Conservation (phyloP, 2,113 vertebrate genomes). For the Alouatta palliata region DNA sequence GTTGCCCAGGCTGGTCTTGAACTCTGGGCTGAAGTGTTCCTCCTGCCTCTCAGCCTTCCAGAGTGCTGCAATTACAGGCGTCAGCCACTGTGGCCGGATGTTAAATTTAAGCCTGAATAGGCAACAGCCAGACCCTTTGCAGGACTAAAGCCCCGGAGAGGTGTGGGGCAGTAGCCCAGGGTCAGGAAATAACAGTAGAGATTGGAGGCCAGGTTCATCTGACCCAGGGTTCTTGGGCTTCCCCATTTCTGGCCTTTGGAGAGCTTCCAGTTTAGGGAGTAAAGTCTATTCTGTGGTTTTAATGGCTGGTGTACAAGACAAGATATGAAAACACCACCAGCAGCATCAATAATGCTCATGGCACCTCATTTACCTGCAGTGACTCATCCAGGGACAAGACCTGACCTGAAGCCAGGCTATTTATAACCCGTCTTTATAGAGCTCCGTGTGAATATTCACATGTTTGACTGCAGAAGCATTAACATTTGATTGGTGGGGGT, state of each 20-base stretch:
- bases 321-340: rapidly evolving
- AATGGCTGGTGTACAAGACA: rapidly evolving
- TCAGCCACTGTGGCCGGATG: not conserved
- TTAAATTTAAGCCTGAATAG: not conserved
- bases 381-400: not conserved
- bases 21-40: not conserved
- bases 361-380: not conserved
- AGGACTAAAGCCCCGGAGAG: not conserved
- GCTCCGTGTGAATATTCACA: not conserved
- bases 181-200: not conserved
- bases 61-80: not conserved
- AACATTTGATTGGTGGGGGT: not conserved
- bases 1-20: not conserved
- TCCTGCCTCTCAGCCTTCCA: not conserved
- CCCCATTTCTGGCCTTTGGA: rapidly evolving
- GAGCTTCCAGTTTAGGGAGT: not conserved
- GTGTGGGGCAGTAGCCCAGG: not conserved
- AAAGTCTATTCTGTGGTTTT: not conserved
- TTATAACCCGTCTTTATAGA: not conserved
- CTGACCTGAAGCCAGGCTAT: not conserved
- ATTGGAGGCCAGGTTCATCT: not conserved
- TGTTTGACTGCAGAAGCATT: not conserved
- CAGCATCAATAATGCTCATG: rapidly evolving
- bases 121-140: not conserved
- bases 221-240: not conserved